Percentiles rank a stretch among this genome's conserved stretches.
Conservation (phyloP, 1,140 invertebrate species). For the Rhagoletis pomonella region DNA sequence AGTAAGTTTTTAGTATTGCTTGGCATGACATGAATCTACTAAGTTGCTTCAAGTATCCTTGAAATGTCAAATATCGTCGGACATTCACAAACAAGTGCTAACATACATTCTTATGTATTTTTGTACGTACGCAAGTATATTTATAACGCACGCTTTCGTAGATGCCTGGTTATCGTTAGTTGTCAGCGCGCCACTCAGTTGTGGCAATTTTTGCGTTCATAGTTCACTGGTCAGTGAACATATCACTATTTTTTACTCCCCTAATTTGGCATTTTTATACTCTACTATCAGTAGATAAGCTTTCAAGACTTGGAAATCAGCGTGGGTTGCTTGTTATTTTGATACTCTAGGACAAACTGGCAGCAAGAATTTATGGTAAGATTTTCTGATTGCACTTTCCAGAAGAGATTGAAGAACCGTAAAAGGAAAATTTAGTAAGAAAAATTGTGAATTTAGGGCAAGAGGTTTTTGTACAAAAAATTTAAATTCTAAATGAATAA, state of each 20-base stretch:
- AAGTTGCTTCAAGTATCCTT: conserved; percentile 5
- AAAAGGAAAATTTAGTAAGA: too few species aligned
- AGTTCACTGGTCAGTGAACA: background rate
- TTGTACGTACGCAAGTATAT: background rate
- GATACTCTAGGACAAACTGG: background rate
- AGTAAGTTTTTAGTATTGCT: background rate
- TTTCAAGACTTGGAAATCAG: background rate
- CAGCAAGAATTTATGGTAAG: background rate
- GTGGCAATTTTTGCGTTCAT: background rate
- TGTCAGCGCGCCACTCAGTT: background rate
- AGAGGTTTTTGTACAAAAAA: too few species aligned
- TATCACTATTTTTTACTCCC: background rate
- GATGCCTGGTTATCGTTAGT: background rate
- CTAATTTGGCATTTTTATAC: conserved; percentile 32
- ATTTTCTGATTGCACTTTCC: background rate
- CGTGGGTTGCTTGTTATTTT: background rate
- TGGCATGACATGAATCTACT: background rate
- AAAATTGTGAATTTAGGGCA: too few species aligned
- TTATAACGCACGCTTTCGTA: background rate
- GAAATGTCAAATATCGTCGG: conserved; percentile 30
- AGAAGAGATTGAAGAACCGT: background rate
- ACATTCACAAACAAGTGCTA: background rate
- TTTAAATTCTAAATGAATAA: too few species aligned
- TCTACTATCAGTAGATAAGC: conserved; percentile 34
- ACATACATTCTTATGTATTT: background rate